A percentile compares a stretch with the other conserved stretches of the same genome.
These are phyloP conservation scores for Fissipunctia ypsillon DNA, from an alignment of 2,888 invertebrate genomes.

Conservation along the genomic window DNA sequence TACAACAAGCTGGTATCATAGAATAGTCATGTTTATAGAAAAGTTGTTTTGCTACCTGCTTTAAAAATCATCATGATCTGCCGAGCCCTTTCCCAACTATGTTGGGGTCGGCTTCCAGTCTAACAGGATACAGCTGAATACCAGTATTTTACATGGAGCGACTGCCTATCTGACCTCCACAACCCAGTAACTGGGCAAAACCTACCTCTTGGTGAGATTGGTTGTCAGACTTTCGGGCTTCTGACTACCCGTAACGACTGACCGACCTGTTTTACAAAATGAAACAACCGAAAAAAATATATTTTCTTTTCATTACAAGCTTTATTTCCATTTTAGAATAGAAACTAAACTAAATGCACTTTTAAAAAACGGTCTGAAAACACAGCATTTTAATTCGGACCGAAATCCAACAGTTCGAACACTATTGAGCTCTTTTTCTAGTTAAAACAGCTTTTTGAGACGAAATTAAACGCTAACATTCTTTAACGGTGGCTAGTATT, in stretches of 20 bases:
- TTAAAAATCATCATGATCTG: neutral
- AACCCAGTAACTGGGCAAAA: neutral
- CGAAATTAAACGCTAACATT: constrained; percentile 72
- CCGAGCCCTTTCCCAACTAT: neutral
- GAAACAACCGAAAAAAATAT: neutral
- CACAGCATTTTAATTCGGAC: constrained; percentile 2
- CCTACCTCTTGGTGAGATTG: neutral
- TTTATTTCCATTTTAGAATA: neutral
- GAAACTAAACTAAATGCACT: neutral
- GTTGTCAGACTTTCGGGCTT: too few relatives aligned
- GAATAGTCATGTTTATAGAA: constrained; percentile 21
- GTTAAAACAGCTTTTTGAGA: constrained; percentile 64
- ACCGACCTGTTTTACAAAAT: neutral
- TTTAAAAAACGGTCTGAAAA: constrained; percentile 3
- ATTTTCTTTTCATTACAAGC: neutral
- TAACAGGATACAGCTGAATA: neutral
- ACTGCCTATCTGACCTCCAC: neutral
- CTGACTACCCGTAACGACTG: neutral
- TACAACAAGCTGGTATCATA: constrained; percentile 32
- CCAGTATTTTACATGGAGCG: neutral
- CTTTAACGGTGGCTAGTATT: constrained; percentile 43
- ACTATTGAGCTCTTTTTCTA: constrained; percentile 60
- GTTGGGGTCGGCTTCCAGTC: fast-evolving
- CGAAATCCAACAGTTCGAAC: constrained; percentile 44
- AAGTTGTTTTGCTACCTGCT: constrained; percentile 16